These are phyloP conservation scores for Apamea anceps DNA, from an alignment of 2,888 invertebrate species.

Conservation along the genomic window DNA sequence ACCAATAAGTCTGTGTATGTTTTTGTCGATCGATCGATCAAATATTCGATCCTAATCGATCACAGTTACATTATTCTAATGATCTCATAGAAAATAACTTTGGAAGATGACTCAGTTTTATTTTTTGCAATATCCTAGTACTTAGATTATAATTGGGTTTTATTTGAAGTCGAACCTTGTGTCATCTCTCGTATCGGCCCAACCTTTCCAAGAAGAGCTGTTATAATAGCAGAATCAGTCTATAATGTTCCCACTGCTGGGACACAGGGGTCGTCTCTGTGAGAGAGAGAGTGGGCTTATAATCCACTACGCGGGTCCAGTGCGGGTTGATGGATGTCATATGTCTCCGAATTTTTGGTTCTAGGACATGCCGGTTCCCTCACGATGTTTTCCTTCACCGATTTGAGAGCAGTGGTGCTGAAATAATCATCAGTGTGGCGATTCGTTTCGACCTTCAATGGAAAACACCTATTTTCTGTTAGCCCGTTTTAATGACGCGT, in stretches of 20 bases:
- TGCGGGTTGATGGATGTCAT: not conserved
- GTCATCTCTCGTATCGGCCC: not conserved
- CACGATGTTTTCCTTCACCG: not conserved
- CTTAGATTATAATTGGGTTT: not conserved
- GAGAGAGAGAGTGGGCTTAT: not conserved
- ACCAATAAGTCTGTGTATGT: slow-evolving; percentile 1
- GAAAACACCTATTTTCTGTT: slow-evolving; percentile 37
- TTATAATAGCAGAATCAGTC: not conserved
- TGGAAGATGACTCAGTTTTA: slow-evolving; percentile 34
- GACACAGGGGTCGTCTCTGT: not conserved
- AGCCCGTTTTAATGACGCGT: slow-evolving; percentile 43
- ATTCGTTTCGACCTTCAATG: slow-evolving; percentile 25
- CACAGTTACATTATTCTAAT: slow-evolving; percentile 49
- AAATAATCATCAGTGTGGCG: slow-evolving; percentile 7
- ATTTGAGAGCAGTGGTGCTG: not conserved
- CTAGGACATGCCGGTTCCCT: not conserved
- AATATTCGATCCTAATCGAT: slow-evolving; percentile 45
- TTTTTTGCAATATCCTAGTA: not conserved
- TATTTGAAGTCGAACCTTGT: not conserved
- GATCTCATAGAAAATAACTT: slow-evolving; percentile 52
- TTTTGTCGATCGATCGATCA: slow-evolving; percentile 41
- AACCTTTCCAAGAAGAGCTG: no score
- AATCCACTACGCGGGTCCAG: not conserved
- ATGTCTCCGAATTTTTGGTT: not conserved
- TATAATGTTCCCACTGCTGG: not conserved